Evolutionary conservation across 2,113 vertebrate genomes (phyloP).

Genomic region (Eupsittula cactorum): DNA sequence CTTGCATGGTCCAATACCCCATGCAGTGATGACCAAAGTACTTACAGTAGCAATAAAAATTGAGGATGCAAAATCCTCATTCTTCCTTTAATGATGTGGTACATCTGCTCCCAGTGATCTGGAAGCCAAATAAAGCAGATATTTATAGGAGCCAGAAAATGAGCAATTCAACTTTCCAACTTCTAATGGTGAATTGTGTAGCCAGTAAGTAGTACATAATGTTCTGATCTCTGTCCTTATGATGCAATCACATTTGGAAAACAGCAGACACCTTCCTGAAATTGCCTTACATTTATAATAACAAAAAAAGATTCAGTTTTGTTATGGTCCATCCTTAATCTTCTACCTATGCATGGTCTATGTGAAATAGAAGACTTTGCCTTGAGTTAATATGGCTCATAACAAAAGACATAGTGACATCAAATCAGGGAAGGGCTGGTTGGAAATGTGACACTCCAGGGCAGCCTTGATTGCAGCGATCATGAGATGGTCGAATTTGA

Average conservation of each 20-base stretch:
- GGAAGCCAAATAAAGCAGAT: slow-evolving; percentile 3
- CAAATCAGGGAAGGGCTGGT: not conserved
- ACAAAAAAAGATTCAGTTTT: not conserved
- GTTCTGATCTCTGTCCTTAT: not conserved
- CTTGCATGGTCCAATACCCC: not conserved
- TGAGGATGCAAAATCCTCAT: slow-evolving; percentile 13
- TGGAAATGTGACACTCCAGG: too few species aligned
- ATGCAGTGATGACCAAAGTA: not conserved
- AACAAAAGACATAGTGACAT: not conserved
- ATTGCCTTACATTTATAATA: not conserved
- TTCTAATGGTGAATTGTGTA: not conserved
- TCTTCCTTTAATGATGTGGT: not conserved
- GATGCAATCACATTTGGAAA: not conserved
- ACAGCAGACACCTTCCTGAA: not conserved
- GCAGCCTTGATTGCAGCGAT: too few species aligned
- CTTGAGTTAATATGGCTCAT: not conserved
- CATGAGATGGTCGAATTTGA: too few species aligned
- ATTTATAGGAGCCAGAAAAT: slow-evolving; percentile 26
- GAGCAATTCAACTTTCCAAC: not conserved
- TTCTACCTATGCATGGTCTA: not conserved
- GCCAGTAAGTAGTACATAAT: not conserved
- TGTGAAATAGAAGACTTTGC: not conserved
- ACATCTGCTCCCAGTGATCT: not conserved
- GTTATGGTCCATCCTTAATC: not conserved
- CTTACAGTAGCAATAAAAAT: not conserved